These are phyloP conservation scores for Pipistrellus nathusii DNA, from an alignment of 2,797 vertebrate genomes.

Conservation along the genomic window DNA sequence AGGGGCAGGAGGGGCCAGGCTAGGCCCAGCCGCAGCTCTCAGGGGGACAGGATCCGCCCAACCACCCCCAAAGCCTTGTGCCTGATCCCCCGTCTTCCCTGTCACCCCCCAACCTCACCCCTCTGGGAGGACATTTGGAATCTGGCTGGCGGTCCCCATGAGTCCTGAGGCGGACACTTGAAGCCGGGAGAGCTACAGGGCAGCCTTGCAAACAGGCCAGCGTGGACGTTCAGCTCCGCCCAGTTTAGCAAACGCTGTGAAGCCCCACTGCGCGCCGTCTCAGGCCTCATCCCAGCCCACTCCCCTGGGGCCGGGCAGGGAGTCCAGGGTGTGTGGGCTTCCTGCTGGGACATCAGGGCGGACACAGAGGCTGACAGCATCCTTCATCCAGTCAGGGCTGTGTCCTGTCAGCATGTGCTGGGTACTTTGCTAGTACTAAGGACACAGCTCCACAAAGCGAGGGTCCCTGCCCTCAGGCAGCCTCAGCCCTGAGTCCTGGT, in stretches of 20 bases:
- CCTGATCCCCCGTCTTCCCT: background rate
- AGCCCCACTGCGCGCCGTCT: background rate
- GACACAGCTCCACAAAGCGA: background rate
- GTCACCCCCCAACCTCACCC: background rate
- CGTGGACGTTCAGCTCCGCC: background rate
- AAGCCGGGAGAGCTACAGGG: background rate
- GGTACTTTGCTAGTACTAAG: background rate
- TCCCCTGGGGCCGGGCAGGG: no score
- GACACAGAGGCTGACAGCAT: background rate
- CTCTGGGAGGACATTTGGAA: background rate
- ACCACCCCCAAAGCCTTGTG: background rate
- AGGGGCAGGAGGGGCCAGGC: background rate
- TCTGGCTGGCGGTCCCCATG: background rate
- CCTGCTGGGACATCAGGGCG: background rate
- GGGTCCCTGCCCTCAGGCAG: background rate
- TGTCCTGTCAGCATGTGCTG: background rate
- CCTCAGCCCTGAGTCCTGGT: background rate
- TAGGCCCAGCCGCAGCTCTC: background rate
- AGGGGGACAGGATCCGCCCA: background rate
- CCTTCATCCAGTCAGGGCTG: background rate
- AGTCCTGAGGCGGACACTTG: background rate
- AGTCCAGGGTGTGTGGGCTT: background rate
- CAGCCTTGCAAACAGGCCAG: background rate
- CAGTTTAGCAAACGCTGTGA: background rate
- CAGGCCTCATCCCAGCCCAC: background rate